These are phyloP conservation scores for Seriola rivoliana DNA, from an alignment of 2,113 vertebrate species.

Conservation along the genomic window DNA sequence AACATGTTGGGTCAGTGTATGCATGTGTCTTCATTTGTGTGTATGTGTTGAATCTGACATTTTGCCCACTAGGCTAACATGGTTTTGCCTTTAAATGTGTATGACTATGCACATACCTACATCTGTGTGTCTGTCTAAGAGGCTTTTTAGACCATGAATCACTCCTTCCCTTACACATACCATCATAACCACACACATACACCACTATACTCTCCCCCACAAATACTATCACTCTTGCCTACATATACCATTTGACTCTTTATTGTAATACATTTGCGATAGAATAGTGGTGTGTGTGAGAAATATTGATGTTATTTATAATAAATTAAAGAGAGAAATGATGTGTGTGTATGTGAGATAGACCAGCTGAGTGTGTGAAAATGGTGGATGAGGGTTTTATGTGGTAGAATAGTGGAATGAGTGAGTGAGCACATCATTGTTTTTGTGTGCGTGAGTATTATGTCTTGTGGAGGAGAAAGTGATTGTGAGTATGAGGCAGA, in stretches of 20 bases:
- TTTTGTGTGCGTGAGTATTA: too few species aligned
- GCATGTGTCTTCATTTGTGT: not conserved
- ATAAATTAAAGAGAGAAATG: too few species aligned
- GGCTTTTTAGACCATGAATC: not conserved
- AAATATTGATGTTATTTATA: too few species aligned
- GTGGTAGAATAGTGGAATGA: too few species aligned
- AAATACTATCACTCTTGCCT: not conserved
- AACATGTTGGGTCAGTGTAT: not conserved
- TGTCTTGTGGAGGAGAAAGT: too few species aligned
- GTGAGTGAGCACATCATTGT: too few species aligned
- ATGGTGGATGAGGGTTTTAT: too few species aligned
- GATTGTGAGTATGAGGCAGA: too few species aligned
- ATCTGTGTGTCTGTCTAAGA: not conserved
- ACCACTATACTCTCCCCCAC: not conserved
- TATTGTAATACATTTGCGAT: not conserved
- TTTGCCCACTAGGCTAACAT: not conserved
- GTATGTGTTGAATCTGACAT: not conserved
- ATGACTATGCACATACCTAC: not conserved
- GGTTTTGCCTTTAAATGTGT: not conserved
- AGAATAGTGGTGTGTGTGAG: too few species aligned
- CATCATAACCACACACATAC: conserved; percentile 3
- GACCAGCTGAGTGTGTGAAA: too few species aligned
- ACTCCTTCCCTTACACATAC: conserved; percentile 5
- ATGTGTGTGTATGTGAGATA: too few species aligned
- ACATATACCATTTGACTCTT: not conserved